Evolutionary conservation across 2,888 invertebrate genomes (phyloP).

Genomic region (Troides helena): DNA sequence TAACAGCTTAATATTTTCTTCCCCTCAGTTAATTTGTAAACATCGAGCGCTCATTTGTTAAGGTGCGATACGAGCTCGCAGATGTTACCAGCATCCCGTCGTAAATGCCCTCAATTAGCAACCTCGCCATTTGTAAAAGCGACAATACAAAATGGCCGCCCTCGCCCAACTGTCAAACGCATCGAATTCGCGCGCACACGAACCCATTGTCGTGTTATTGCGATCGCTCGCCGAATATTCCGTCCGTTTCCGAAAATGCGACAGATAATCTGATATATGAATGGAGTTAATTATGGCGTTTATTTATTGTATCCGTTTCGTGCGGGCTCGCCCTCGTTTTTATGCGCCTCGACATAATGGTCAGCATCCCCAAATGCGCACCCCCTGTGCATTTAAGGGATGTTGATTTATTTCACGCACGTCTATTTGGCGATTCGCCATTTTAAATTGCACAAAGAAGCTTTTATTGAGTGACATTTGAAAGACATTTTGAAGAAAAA

Average conservation of each 20-base stretch:
- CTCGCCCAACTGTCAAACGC: conserved; percentile 59
- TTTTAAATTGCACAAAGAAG: conserved; percentile 29
- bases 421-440: conserved; percentile 15
- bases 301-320: conserved; percentile 76
- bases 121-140: conserved; percentile 54
- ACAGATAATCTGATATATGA: conserved; percentile 71
- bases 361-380: conserved; percentile 38
- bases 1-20: conserved; percentile 10
- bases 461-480: conserved; percentile 33
- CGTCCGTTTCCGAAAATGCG: conserved; percentile 51
- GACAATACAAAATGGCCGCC: conserved; percentile 62
- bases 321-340: conserved; percentile 59
- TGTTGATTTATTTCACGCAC: conserved; percentile 53
- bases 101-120: conserved; percentile 34
- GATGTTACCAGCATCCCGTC: conserved; percentile 36
- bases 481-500: not conserved
- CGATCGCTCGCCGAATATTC: conserved; percentile 42
- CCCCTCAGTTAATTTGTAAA: conserved; percentile 21
- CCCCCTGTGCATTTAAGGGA: conserved; percentile 35
- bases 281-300: conserved; percentile 72
- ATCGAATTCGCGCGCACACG: conserved; percentile 57
- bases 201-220: conserved; percentile 47
- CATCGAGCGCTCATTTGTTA: conserved; percentile 22
- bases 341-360: conserved; percentile 58
- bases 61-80: conserved; percentile 32